Evolutionary conservation across 2,888 invertebrate genomes (phyloP).

Genomic region (Dryococelus australis): DNA sequence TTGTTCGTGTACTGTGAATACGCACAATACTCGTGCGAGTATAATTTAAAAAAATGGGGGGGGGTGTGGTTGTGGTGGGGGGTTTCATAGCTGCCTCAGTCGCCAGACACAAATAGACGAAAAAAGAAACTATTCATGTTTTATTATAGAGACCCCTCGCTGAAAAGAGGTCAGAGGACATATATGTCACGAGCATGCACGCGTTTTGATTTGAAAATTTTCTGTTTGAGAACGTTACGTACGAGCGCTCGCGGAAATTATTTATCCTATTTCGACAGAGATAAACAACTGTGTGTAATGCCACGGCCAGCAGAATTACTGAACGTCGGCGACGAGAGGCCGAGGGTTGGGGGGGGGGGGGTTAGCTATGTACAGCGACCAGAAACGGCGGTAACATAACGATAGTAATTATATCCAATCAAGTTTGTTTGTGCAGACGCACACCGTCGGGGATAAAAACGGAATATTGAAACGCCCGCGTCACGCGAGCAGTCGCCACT

Average conservation of each 20-base stretch:
- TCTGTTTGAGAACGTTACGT: too few species aligned
- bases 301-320: not conserved
- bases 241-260: not conserved
- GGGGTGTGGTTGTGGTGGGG: too few species aligned
- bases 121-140: not conserved
- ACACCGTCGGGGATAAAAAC: not conserved
- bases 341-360: too few species aligned
- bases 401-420: conserved; percentile 3
- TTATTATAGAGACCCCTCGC: not conserved
- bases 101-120: not conserved
- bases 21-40: too few species aligned
- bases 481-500: not conserved
- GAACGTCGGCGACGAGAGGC: not conserved
- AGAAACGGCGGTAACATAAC: not conserved
- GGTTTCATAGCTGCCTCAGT: not conserved
- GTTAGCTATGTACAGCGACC: too few species aligned
- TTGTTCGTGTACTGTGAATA: too few species aligned
- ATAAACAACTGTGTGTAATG: not conserved
- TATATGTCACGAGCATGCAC: not conserved
- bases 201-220: not conserved
- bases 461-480: not conserved
- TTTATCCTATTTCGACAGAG: not conserved
- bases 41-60: too few species aligned
- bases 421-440: not conserved
- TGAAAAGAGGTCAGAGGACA: not conserved